These are phyloP conservation scores for Perizoma flavofasciatum DNA, from an alignment of 2,888 invertebrate species.

Conservation along the genomic window DNA sequence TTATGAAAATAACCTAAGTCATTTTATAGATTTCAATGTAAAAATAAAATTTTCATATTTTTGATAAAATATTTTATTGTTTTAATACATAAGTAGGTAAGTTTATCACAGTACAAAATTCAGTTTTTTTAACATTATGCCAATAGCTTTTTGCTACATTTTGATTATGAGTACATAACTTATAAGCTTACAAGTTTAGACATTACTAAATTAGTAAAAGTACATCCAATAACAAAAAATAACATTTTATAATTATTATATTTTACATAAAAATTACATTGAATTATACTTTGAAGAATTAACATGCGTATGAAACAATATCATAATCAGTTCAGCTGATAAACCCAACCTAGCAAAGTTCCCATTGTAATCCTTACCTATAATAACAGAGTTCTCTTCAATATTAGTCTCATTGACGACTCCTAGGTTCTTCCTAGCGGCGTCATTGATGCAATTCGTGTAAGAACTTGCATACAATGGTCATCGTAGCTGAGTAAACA, in stretches of 20 bases:
- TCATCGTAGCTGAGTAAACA: slow-evolving; percentile 86
- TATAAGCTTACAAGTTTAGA: slow-evolving; percentile 14
- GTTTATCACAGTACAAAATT: slow-evolving; percentile 56
- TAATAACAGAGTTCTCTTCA: slow-evolving; percentile 70
- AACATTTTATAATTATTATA: neutral
- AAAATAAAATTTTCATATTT: slow-evolving; percentile 40
- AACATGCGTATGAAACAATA: no score
- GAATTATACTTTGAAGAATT: no score
- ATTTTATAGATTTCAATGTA: neutral
- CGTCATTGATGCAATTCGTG: slow-evolving; percentile 85
- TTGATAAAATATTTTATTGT: slow-evolving; percentile 41
- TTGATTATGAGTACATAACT: slow-evolving; percentile 17
- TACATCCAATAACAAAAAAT: neutral
- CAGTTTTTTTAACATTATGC: slow-evolving; percentile 31
- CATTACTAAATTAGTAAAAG: neutral
- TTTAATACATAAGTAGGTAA: slow-evolving; percentile 39
- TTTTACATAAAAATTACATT: no score
- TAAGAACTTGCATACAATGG: slow-evolving; percentile 84
- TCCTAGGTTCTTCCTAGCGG: slow-evolving; percentile 80
- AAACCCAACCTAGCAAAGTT: no score
- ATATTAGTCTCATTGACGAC: slow-evolving; percentile 68
- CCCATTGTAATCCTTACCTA: slow-evolving; percentile 61
- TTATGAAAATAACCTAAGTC: neutral
- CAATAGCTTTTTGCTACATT: slow-evolving; percentile 4
- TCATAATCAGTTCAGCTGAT: no score